Base-by-base conservation (phyloP, 2,888 invertebrate species). In the Agrotis segetum region DNA sequence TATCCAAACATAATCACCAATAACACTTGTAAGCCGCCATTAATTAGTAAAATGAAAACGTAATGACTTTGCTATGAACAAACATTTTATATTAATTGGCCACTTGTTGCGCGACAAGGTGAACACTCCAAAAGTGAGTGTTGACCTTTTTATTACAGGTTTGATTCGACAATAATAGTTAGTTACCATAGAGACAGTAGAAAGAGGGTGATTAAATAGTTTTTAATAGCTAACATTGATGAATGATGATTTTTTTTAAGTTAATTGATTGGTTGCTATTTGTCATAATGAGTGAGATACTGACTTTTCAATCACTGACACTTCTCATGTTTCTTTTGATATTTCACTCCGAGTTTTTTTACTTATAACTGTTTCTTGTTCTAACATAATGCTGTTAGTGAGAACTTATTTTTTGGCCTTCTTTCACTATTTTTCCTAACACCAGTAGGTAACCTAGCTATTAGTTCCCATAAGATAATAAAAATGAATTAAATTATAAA, bases 51-150 rank as follows among this genome's bases (percentile, higher is more conserved):
- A 66, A 67, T 16, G 19, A 17, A 56, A 64, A 29, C 13, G 29
- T 58, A 24, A 40, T 19, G 0, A 34, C 29, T 46, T 0, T n/a
- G 13, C 6, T 46, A 24, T 67, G 24, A 67, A 67, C n/a, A 67
- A 9, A 47, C 52, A 29, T 59, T 59, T 76, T 29, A 76, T 40
- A 53, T 47, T 67, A 59, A 59, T 73, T 44, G 40, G 19, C 40
- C 58, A 76, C 76, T 59, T 76, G 76, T 67, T 67, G 67, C 68
- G 13, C 5, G 0, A 1, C 73, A 58, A 72, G 47, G 68, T 6
- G 52, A 44, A 29, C 13, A 40, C 19, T 46, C 21, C 17, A 58
- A 66, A 58, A 46, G 1, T n/a, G 1, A 24, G 50, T 58, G 50
- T 67, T 58, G 50, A 46, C 19, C 34, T 34, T 34, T 29, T 11